Base-by-base conservation (phyloP, 1,140 invertebrate genomes). In the Eueides isabella region DNA sequence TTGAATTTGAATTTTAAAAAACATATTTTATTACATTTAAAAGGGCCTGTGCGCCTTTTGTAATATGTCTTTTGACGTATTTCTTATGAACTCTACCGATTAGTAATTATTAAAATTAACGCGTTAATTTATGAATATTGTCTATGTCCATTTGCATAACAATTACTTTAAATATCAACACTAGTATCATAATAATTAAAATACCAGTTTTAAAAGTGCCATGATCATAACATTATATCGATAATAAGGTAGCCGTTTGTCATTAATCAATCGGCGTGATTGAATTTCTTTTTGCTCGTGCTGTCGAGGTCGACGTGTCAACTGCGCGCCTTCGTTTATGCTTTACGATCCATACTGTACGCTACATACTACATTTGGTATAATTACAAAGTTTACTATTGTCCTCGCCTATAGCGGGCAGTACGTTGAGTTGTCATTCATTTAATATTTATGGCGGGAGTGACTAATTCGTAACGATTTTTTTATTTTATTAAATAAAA, bases 361-460 rank as follows among this genome's bases (percentile, higher is more conserved):
- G 7, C 9, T 55, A 23, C 3, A 55, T 55, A 26, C 61, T 88
- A 74, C 84, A 91, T 91, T 91, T 89, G 89, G 87, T 90, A 91
- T 89, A 89, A 91, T 91, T 91, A 87, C 85, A 80, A 89, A 89
- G 83, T 88, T 89, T 85, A 87, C 71, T 72, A 75, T 70, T 88
- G 89, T 84, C 89, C 89, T 91, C 85, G 89, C 86, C 87, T 77
- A 74, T 79, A 38, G 14, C 35, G 14, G 85, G 84, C 82, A 77
- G 78, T 79, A 76, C 69, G 75, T 28, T 71, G 76, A 78, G 23
- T 69, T 68, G 69, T 65, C 71, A 68, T 61, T 72, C 35, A 63
- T 73, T 73, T 67, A 35, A 66, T 79, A 74, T 74, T 65, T 75
- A 75, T 67, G 66, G 65, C 14, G 26, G 28, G 70, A 64, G 55